Evolutionary conservation across 1,140 invertebrate genomes (phyloP).

Genomic region (Eufriesea mexicana): DNA sequence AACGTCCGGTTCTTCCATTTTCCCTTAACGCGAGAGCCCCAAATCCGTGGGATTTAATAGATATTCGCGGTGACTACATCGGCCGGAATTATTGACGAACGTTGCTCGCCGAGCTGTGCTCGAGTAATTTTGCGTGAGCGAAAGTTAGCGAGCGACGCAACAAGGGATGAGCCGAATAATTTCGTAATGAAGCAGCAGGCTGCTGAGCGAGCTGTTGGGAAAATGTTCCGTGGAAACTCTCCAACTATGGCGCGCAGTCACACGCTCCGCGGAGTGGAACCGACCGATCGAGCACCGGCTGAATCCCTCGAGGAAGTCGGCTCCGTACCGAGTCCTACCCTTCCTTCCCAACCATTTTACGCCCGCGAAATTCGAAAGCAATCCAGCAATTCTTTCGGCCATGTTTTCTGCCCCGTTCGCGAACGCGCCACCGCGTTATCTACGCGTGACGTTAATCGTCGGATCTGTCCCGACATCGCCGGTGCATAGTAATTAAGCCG

Average conservation of each 20-base stretch:
- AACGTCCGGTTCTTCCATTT: too few relatives aligned
- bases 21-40: too few relatives aligned
- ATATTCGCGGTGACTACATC: neutral
- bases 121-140: constrained; percentile 26
- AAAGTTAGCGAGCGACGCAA: constrained; percentile 23
- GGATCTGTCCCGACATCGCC: neutral
- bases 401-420: too few relatives aligned
- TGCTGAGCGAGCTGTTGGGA: neutral
- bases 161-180: constrained; percentile 26
- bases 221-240: constrained; percentile 33
- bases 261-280: neutral
- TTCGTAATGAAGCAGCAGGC: constrained; percentile 19
- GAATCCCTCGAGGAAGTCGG: neutral
- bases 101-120: too few relatives aligned
- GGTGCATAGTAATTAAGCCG: constrained; percentile 26
- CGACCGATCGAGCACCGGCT: neutral
- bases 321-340: neutral
- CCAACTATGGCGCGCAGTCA: constrained; percentile 8
- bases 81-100: constrained; percentile 21
- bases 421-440: too few relatives aligned
- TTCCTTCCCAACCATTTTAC: too few relatives aligned
- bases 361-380: too few relatives aligned
- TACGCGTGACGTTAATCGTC: neutral
- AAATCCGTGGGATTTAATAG: constrained; percentile 11
- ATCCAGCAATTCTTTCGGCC: neutral